Evolutionary conservation across 1,140 invertebrate species (phyloP).

Genomic region (Ylistrum balloti): DNA sequence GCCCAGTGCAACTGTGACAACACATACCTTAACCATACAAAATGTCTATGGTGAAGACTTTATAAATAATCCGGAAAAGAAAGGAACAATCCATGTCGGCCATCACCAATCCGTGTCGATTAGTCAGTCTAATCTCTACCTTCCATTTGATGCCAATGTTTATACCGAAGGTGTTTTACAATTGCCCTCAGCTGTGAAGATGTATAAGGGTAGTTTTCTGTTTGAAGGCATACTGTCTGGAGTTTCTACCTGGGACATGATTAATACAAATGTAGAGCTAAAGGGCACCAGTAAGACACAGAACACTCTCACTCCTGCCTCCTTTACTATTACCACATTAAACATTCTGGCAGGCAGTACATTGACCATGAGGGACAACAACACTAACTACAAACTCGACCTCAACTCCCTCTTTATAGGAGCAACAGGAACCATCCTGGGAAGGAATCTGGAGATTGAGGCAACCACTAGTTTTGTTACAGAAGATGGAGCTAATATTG

Average conservation of each 20-base stretch:
- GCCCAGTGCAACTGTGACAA: conserved; percentile 57
- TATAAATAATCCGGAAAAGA: conserved; percentile 56
- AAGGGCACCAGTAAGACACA: conserved; percentile 55
- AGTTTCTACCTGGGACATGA: conserved; percentile 64
- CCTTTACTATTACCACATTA: conserved; percentile 57
- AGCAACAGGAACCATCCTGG: conserved; percentile 57
- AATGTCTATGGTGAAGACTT: conserved; percentile 64
- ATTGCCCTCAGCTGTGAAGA: conserved; percentile 68
- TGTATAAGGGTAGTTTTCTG: conserved; percentile 64
- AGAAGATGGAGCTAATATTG: conserved; percentile 67
- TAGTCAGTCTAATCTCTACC: conserved; percentile 62
- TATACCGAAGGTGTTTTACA: conserved; percentile 65
- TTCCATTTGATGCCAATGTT: conserved; percentile 69
- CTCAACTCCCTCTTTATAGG: conserved; percentile 60
- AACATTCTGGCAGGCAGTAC: conserved; percentile 60
- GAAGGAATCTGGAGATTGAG: conserved; percentile 3
- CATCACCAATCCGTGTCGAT: conserved; percentile 65
- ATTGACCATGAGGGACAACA: conserved; percentile 59
- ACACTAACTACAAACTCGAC: conserved; percentile 59
- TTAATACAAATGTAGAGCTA: conserved; percentile 60
- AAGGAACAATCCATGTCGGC: conserved; percentile 73
- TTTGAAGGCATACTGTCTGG: conserved; percentile 70
- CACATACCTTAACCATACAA: conserved; percentile 58
- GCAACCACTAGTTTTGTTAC: conserved; percentile 30
- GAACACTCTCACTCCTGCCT: conserved; percentile 29